phyloP scores from a whole-genome alignment of 35 echinoderm and acorn worm species.

The Hemicentrotus pulcherrimus region DNA sequence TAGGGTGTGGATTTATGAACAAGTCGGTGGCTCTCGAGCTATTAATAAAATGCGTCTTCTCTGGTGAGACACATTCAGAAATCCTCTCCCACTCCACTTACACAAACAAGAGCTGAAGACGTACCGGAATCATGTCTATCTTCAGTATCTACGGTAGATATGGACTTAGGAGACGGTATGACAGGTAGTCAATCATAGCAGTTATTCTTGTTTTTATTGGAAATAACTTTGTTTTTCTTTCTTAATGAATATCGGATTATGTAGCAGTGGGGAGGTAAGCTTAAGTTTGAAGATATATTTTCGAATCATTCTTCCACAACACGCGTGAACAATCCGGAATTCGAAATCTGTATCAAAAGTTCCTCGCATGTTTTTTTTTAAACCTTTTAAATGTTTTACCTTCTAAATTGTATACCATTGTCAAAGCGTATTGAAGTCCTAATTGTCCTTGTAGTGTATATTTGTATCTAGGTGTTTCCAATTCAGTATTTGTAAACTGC shows the following conservation, averaged over 20 bases:
- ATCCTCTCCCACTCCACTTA: neutral
- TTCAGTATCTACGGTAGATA: neutral
- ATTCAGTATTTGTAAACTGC: too few species aligned
- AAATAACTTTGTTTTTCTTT: neutral
- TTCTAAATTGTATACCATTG: too few species aligned
- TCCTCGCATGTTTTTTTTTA: too few species aligned
- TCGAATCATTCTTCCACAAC: too few species aligned
- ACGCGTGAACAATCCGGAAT: too few species aligned
- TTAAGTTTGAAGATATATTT: too few species aligned
- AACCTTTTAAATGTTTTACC: too few species aligned
- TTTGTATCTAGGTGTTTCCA: too few species aligned
- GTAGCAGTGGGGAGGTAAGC: too few species aligned
- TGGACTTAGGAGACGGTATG: neutral
- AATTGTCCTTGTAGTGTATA: too few species aligned
- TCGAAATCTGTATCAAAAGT: too few species aligned
- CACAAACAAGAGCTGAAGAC: slow-evolving; percentile 1
- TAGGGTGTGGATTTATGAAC: slow-evolving; percentile 10
- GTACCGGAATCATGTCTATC: neutral
- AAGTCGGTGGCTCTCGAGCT: neutral
- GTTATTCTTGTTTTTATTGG: neutral
- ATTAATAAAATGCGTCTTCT: slow-evolving; percentile 13
- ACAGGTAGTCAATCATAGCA: neutral
- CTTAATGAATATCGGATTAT: neutral
- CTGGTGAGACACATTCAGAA: neutral
- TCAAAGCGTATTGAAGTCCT: too few species aligned